Evolutionary conservation across 2,113 vertebrate species (phyloP).

Genomic region (Eolophus roseicapilla): DNA sequence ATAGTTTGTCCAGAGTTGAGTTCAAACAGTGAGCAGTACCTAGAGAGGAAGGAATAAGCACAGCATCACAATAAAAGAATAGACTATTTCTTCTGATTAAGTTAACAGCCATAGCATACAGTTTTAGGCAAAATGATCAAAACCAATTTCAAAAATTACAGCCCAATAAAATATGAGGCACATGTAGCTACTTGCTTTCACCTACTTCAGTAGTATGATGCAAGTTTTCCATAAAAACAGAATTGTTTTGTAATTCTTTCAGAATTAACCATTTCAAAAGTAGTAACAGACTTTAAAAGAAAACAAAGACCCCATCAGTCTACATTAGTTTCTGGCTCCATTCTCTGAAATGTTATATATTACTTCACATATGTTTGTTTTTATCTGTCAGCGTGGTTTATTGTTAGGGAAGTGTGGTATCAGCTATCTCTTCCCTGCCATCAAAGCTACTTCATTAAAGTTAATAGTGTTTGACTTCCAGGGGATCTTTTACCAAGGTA

Average conservation of each 20-base stretch:
- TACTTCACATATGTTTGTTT: slow-evolving; percentile 77
- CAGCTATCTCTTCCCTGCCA: slow-evolving; percentile 72
- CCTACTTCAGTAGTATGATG: neutral
- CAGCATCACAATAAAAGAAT: neutral
- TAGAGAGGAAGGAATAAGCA: neutral
- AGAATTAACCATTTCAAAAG: slow-evolving; percentile 36
- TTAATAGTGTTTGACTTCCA: slow-evolving; percentile 78
- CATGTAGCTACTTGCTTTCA: neutral
- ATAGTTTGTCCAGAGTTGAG: neutral
- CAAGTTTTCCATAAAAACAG: neutral
- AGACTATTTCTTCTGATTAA: neutral
- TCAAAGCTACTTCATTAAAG: slow-evolving; percentile 76
- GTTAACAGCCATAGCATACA: neutral
- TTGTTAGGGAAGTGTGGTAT: slow-evolving; percentile 78
- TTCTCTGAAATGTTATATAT: slow-evolving; percentile 69
- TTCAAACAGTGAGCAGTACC: neutral
- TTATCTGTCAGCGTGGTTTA: slow-evolving; percentile 80
- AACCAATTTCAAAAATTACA: neutral
- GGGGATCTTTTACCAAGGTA: slow-evolving; percentile 60
- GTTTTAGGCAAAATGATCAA: neutral
- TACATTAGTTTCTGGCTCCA: slow-evolving; percentile 36
- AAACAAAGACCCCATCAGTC: slow-evolving; percentile 16
- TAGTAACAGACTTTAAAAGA: slow-evolving; percentile 9
- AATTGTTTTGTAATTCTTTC: neutral
- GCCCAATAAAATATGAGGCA: neutral